Conservation (phyloP, 1,140 invertebrate species). For the Drosophila biarmipes region DNA sequence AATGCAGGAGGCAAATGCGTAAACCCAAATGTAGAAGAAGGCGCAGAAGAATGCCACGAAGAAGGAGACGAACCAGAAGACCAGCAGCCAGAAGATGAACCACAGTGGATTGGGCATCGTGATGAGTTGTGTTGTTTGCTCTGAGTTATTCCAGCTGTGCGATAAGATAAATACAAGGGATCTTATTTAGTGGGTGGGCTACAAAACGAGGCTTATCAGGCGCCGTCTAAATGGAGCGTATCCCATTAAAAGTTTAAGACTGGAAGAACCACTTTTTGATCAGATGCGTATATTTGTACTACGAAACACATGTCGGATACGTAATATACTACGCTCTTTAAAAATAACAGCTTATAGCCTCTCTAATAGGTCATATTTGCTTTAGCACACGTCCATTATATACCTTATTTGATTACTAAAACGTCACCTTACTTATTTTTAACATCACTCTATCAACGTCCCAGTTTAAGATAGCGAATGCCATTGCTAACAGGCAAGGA, state of each 20-base stretch:
- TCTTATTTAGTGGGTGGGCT: conserved; percentile 9
- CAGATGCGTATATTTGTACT: neutral
- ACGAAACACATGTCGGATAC: neutral
- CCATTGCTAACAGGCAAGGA: conserved; percentile 2
- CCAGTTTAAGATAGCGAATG: conserved; percentile 11
- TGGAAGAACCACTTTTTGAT: neutral
- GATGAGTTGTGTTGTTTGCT: conserved; percentile 37
- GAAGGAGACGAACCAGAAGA: conserved; percentile 91
- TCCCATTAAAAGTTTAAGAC: conserved; percentile 11
- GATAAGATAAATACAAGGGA: conserved; percentile 61
- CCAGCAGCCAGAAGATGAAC: conserved; percentile 91
- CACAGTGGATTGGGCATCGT: conserved; percentile 86
- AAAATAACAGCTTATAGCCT: neutral
- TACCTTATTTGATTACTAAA: neutral
- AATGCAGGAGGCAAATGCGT: conserved; percentile 90
- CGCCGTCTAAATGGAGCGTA: neutral
- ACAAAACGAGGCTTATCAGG: conserved; percentile 15
- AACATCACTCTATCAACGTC: conserved; percentile 20
- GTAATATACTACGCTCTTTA: neutral
- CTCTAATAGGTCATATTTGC: no score
- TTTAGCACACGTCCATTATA: neutral
- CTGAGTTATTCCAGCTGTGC: conserved; percentile 27
- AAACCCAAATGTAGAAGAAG: conserved; percentile 89
- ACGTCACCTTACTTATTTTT: conserved; percentile 5
- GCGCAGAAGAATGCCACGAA: conserved; percentile 91